phyloP scores from a whole-genome alignment of 2,113 vertebrate species.

The Caranx ignobilis region DNA sequence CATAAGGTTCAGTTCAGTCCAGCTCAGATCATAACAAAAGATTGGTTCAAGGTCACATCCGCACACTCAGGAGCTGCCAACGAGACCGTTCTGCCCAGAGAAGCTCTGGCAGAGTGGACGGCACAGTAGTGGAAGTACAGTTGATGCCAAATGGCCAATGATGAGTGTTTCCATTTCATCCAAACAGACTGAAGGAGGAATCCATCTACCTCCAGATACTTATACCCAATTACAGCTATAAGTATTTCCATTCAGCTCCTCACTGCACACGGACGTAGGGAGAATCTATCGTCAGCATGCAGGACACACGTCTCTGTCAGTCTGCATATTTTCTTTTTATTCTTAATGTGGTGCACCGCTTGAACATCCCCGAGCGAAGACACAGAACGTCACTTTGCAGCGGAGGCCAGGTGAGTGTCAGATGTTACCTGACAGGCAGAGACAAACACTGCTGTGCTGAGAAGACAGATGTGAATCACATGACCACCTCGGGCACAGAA shows the following conservation, averaged over 20 bases:
- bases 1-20: conserved; percentile 5
- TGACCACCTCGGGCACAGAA: not conserved
- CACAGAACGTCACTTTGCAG: too few species aligned
- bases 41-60: conserved; percentile 46
- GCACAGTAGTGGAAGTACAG: not conserved
- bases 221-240: not conserved
- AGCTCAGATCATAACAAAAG: conserved; percentile 20
- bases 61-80: conserved; percentile 37
- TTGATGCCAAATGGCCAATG: conserved; percentile 40
- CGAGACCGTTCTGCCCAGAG: conserved; percentile 1
- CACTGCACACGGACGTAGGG: not conserved
- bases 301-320: too few species aligned
- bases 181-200: conserved; percentile 29
- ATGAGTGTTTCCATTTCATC: conserved; percentile 50
- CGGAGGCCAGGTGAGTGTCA: not conserved
- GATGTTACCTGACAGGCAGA: not conserved
- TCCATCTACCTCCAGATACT: not conserved
- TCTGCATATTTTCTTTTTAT: not conserved
- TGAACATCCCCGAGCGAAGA: not conserved
- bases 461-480: not conserved
- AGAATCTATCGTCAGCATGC: too few species aligned
- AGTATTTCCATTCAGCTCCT: not conserved
- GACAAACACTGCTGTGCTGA: not conserved
- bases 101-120: conserved; percentile 20
- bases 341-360: not conserved